Evolutionary conservation across 2,888 invertebrate genomes (phyloP).

Genomic region (Marasmarcha lunaedactyla): DNA sequence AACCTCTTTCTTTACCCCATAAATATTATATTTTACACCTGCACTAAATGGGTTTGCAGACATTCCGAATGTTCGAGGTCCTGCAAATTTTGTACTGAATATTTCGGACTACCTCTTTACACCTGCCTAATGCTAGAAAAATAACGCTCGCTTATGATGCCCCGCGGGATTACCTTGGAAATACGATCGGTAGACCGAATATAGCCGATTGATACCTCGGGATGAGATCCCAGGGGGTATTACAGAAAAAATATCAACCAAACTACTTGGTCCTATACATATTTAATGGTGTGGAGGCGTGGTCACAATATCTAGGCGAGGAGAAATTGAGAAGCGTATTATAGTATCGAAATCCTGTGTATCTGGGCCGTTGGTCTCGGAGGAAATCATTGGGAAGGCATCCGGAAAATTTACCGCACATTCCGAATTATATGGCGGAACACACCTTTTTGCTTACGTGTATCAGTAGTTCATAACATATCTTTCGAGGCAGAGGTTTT

Average conservation of each 20-base stretch:
- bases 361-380: slow-evolving; percentile 74
- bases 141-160: slow-evolving; percentile 2
- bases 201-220: slow-evolving; percentile 52
- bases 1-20: slow-evolving; percentile 58
- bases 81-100: background rate
- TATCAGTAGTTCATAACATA: slow-evolving; percentile 50
- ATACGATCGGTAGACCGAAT: slow-evolving; percentile 33
- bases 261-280: slow-evolving; percentile 39
- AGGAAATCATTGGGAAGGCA: slow-evolving; percentile 85
- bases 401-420: slow-evolving; percentile 75
- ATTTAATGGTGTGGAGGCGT: slow-evolving; percentile 52
- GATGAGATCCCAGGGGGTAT: slow-evolving; percentile 41
- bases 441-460: slow-evolving; percentile 59
- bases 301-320: slow-evolving; percentile 48
- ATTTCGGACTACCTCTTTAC: too few relatives aligned
- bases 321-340: slow-evolving; percentile 60
- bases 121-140: slow-evolving; percentile 20
- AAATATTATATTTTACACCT: slow-evolving; percentile 68
- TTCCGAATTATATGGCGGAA: slow-evolving; percentile 57
- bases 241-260: slow-evolving; percentile 35
- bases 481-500: too few relatives aligned
- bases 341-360: slow-evolving; percentile 68
- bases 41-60: slow-evolving; percentile 33
- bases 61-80: too few relatives aligned
- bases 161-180: slow-evolving; percentile 44